Percentiles rank a stretch among this genome's conserved stretches.
Conservation (phyloP, 2,797 vertebrate genomes). For the Dallia pectoralis region DNA sequence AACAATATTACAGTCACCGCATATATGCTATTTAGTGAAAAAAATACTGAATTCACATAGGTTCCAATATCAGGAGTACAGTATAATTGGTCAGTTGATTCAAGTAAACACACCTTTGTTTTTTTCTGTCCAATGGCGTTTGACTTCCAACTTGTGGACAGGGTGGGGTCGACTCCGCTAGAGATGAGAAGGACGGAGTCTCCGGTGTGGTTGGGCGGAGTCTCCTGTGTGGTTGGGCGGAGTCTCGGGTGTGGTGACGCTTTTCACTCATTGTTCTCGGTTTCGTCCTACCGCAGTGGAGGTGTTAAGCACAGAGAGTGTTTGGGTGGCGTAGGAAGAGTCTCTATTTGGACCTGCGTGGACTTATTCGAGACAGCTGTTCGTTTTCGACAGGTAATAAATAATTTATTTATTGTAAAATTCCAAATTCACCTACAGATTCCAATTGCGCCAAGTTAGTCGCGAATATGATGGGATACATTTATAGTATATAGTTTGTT, state of each 20-base stretch:
- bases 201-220: slow-evolving; percentile 55
- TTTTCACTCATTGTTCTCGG: slow-evolving; percentile 54
- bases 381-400: slow-evolving; percentile 54
- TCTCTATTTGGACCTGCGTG: neutral
- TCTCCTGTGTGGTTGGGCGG: too few species aligned
- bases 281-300: slow-evolving; percentile 35
- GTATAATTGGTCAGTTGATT: neutral
- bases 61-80: too few species aligned
- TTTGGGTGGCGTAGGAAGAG: slow-evolving; percentile 43
- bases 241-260: slow-evolving; percentile 60
- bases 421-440: neutral
- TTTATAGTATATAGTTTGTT: neutral
- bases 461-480: neutral
- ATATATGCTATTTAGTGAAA: too few species aligned
- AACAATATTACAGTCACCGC: too few species aligned
- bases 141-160: neutral
- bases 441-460: neutral
- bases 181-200: slow-evolving; percentile 51
- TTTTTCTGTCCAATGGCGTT: slow-evolving; percentile 12
- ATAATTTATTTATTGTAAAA: neutral
- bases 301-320: slow-evolving; percentile 16
- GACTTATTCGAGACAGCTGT: neutral
- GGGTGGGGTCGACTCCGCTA: slow-evolving; percentile 1
- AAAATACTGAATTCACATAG: neutral
- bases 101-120: slow-evolving; percentile 6